phyloP scores from a whole-genome alignment of 2,113 vertebrate species.

The Corythoichthys haematopterus region DNA sequence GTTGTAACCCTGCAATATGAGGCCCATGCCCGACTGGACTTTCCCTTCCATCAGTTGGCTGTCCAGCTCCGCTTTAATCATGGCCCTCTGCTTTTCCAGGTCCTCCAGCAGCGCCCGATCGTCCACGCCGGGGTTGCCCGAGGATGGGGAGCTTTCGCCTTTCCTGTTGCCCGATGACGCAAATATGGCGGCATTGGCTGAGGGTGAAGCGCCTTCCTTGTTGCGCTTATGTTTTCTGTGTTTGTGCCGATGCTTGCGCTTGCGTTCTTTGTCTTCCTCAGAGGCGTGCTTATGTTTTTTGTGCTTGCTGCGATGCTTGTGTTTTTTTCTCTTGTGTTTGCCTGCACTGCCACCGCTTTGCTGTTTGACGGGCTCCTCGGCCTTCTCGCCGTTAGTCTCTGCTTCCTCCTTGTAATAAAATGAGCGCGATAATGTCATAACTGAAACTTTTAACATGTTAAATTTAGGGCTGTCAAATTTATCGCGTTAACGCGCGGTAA shows the following conservation, averaged over 20 bases:
- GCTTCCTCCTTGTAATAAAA: conserved; percentile 63
- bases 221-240: conserved; percentile 95
- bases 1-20: conserved; percentile 96
- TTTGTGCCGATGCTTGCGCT: conserved; percentile 94
- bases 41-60: conserved; percentile 98
- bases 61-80: conserved; percentile 98
- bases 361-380: conserved; percentile 79
- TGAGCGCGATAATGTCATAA: neutral
- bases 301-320: conserved; percentile 97
- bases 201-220: conserved; percentile 68
- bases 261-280: conserved; percentile 90
- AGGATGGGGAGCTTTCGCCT: conserved; percentile 79
- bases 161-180: conserved; percentile 67
- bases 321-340: conserved; percentile 98
- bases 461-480: too few species aligned
- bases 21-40: conserved; percentile 96
- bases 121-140: conserved; percentile 90
- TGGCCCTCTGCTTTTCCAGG: conserved; percentile 93
- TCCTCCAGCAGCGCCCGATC: conserved; percentile 94
- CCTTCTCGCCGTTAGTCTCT: conserved; percentile 78
- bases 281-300: conserved; percentile 96
- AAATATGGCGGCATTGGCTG: conserved; percentile 26
- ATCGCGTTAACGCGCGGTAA: too few species aligned
- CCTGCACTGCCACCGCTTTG: conserved; percentile 55
- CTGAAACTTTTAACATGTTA: too few species aligned